Base-by-base conservation (phyloP, 2,888 invertebrate genomes). In the Toxonevra muliebris region DNA sequence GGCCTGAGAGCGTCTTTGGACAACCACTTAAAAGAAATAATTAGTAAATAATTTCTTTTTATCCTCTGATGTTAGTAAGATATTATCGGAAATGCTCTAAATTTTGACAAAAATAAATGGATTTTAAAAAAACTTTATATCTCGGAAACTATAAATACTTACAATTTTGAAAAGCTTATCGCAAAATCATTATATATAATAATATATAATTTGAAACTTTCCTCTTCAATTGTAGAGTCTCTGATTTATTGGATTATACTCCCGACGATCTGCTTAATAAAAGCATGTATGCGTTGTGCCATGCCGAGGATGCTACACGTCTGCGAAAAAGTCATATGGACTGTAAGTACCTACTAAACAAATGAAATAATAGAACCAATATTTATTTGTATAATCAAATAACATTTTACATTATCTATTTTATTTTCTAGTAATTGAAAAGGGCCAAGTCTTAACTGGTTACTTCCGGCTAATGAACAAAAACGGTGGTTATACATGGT, bases 391-490 rank as follows among this genome's bases (percentile, higher is more conserved):
- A 19, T 9, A 17, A 8, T 13, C 15, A 15, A 62, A 20, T 30
- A 62, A 62, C 8, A 10, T 55, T 13, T 12, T 53, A 4, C 20
- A 13, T 30, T 13, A 54, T 30, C 45, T 20, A 12, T 52, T 53
- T 48, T 2, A 41, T 30, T 48, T 78, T 90, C 17, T 88, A 97
- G 97, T 97, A 86, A 93, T 97, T 82, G 92, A 94, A 86, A 98
- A 98, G 86, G 97, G 98, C 15, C 98, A 98, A 87, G 96, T 97
- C 68, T 88, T 97, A 84, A 97, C 97, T 15, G 95, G 96, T 86
- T 98, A 97, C 87, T 97, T 95, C 86, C 91, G 97, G 79, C 87
- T 98, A 81, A 95, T 98, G 93, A 97, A 97, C 87, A 97, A 97
- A 85, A 92, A 91, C 76, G 97, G 97, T 8, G 98, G 98, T 45